A percentile compares a stretch with the other conserved stretches of the same genome.
phyloP scores from a whole-genome alignment of 2,888 invertebrate genomes.

The Pardosa pseudoannulata region DNA sequence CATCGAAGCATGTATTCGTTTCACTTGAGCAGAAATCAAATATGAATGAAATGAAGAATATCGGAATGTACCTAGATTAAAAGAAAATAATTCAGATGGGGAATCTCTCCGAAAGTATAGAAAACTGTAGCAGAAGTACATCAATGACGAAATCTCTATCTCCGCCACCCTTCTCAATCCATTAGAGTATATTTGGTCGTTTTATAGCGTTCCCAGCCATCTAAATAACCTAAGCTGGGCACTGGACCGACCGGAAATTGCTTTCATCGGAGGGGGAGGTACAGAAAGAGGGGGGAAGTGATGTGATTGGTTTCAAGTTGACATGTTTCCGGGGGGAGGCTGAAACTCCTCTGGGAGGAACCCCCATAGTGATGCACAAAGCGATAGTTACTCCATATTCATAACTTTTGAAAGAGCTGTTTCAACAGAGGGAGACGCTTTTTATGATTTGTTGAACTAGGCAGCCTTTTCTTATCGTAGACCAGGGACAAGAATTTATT shows the following conservation, averaged over 20 bases:
- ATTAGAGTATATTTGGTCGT: background rate
- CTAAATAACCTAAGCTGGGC: constrained; percentile 1
- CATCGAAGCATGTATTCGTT: too few relatives aligned
- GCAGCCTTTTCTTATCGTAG: too few relatives aligned
- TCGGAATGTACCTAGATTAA: too few relatives aligned
- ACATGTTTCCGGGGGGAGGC: constrained; percentile 33
- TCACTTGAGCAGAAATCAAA: too few relatives aligned
- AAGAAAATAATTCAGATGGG: too few relatives aligned
- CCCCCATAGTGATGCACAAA: background rate
- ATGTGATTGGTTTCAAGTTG: constrained; percentile 53
- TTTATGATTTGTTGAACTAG: background rate
- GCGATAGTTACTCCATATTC: background rate
- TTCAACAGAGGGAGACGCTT: background rate
- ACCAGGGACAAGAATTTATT: too few relatives aligned
- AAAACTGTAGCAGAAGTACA: too few relatives aligned
- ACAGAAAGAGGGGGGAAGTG: constrained; percentile 17
- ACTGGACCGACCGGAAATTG: constrained; percentile 50
- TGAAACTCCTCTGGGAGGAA: constrained; percentile 35
- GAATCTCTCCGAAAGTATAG: too few relatives aligned
- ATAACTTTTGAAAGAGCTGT: background rate
- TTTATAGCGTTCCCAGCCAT: background rate
- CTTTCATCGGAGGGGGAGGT: constrained; percentile 33
- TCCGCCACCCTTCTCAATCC: background rate
- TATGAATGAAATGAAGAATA: too few relatives aligned
- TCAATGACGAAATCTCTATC: too few relatives aligned